phyloP scores from a whole-genome alignment of 2,113 vertebrate species.

The Suncus etruscus region DNA sequence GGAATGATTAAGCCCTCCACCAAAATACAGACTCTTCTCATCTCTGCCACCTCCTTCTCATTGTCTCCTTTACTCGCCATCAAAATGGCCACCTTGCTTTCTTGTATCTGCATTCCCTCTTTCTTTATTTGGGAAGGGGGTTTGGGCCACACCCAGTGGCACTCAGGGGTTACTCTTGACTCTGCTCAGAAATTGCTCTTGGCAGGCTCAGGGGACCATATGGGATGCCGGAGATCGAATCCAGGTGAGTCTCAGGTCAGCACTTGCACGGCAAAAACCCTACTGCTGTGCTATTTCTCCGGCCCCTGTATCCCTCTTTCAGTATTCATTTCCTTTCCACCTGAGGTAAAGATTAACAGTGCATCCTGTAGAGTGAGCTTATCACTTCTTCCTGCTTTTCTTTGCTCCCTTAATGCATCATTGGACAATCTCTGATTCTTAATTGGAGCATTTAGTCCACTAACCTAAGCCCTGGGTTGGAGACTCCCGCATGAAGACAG shows the following conservation, averaged over 20 bases:
- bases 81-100: not conserved
- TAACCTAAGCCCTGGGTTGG: slow-evolving; percentile 34
- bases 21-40: not conserved
- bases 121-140: not conserved
- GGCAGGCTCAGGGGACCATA: no score
- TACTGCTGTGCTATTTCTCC: no score
- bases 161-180: no score
- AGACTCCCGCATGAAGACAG: slow-evolving; percentile 23
- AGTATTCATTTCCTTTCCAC: slow-evolving; percentile 26
- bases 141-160: no score
- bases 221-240: no score
- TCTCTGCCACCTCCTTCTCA: not conserved
- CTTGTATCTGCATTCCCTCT: not conserved
- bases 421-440: slow-evolving; percentile 52
- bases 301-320: not conserved
- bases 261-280: no score
- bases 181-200: no score
- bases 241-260: no score
- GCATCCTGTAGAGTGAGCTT: not conserved
- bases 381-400: not conserved
- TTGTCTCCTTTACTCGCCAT: not conserved
- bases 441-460: slow-evolving; percentile 37
- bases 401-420: not conserved
- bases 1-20: not conserved
- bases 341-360: slow-evolving; percentile 17